These are phyloP conservation scores for Philereme vetulata DNA, from an alignment of 2,888 invertebrate species.

Conservation along the genomic window DNA sequence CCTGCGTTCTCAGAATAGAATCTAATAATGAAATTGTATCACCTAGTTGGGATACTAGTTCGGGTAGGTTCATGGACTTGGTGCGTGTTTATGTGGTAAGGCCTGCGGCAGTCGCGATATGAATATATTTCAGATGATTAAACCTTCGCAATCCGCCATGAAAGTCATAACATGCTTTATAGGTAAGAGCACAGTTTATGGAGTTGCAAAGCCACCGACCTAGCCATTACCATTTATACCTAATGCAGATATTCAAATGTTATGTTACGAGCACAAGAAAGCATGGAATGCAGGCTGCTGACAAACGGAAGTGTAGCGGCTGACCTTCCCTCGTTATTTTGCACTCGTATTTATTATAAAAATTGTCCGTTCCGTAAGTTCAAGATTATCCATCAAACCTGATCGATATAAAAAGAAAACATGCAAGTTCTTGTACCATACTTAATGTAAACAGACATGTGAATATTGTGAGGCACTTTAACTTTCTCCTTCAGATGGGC, in stretches of 20 bases:
- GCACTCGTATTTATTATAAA: conserved; percentile 46
- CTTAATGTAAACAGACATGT: conserved; percentile 69
- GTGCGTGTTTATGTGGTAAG: conserved; percentile 6
- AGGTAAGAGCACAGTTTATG: conserved; percentile 25
- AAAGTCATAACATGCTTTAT: conserved; percentile 15
- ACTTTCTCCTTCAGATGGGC: conserved; percentile 77
- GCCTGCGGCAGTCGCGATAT: conserved; percentile 6
- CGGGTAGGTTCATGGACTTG: not conserved
- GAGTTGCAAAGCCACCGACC: conserved; percentile 34
- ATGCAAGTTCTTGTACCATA: conserved; percentile 51
- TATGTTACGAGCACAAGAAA: conserved; percentile 51
- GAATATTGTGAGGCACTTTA: conserved; percentile 68
- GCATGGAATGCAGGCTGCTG: conserved; percentile 29
- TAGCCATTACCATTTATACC: conserved; percentile 34
- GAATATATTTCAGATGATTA: conserved; percentile 16
- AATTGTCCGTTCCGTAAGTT: conserved; percentile 41
- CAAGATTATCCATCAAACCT: conserved; percentile 41
- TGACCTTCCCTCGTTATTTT: conserved; percentile 48
- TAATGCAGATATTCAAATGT: conserved; percentile 46
- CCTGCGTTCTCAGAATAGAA: too few relatives aligned
- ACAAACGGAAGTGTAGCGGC: conserved; percentile 53
- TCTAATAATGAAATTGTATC: conserved; percentile 1
- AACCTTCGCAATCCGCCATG: conserved; percentile 9
- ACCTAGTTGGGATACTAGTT: not conserved
- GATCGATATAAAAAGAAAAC: conserved; percentile 52